Evolutionary conservation across 30 jellyfish, hydroid and myxozoan species (phyloP).

Genomic region (Chrysaora quinquecirrha): DNA sequence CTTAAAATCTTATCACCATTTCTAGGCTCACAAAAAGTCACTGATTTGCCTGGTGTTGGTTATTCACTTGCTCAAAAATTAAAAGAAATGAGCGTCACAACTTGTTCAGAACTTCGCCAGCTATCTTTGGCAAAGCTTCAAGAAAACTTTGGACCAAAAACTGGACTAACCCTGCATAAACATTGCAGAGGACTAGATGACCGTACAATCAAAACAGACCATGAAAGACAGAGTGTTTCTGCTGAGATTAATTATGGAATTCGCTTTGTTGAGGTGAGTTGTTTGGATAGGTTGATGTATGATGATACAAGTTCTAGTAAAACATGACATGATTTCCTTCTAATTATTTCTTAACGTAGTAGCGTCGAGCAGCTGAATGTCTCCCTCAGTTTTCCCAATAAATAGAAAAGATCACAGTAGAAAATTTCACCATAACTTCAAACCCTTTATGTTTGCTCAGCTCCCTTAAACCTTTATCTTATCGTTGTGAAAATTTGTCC

Average conservation of each 20-base stretch:
- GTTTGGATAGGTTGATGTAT: no score
- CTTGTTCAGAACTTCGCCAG: conserved; percentile 78
- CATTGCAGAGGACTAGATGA: conserved; percentile 89
- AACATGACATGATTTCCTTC: no score
- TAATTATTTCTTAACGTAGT: no score
- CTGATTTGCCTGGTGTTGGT: conserved; percentile 95
- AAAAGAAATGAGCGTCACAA: conserved; percentile 39
- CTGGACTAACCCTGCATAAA: conserved; percentile 77
- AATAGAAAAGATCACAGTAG: no score
- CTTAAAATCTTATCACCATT: no score
- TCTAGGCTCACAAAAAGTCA: conserved; percentile 74
- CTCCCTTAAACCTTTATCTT: no score
- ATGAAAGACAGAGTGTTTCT: conserved; percentile 92
- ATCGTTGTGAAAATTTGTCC: no score
- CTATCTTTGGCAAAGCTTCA: conserved; percentile 58
- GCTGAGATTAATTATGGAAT: conserved; percentile 97
- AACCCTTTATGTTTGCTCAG: no score
- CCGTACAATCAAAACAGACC: conserved; percentile 71
- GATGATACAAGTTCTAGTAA: no score
- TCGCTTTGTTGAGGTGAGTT: conserved; percentile 81
- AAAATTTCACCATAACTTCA: no score
- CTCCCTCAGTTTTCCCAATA: no score
- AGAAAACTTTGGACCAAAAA: conserved; percentile 83
- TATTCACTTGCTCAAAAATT: conserved; percentile 66
- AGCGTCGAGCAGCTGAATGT: no score